Conservation (phyloP, 2,113 vertebrate genomes). For the Dipodomys merriami region DNA sequence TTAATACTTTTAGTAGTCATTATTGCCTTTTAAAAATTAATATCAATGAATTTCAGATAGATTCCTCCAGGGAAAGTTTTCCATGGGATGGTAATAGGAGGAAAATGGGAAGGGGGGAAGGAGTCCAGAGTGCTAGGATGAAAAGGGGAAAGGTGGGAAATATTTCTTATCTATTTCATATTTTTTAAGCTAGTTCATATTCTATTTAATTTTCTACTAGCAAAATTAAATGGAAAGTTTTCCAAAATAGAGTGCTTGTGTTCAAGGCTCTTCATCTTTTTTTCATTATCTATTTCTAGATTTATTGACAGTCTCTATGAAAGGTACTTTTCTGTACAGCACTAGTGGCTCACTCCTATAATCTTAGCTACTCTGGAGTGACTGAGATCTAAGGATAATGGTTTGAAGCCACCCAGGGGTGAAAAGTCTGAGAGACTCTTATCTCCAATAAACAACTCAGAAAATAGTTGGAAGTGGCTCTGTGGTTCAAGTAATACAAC, state of each 20-base stretch:
- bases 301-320: too few species aligned
- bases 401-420: too few species aligned
- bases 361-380: too few species aligned
- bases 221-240: neutral
- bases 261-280: neutral
- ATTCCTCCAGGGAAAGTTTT: constrained; percentile 43
- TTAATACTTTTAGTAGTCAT: constrained; percentile 62
- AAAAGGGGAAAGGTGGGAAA: fast-evolving
- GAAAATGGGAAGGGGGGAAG: neutral
- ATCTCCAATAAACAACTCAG: too few species aligned
- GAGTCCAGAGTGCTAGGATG: neutral
- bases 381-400: too few species aligned
- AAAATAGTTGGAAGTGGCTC: too few species aligned
- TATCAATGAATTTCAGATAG: constrained; percentile 57
- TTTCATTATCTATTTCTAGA: neutral
- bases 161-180: neutral
- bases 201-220: neutral
- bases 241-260: neutral
- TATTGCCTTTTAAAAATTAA: constrained; percentile 70
- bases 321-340: neutral
- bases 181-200: neutral
- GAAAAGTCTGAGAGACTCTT: too few species aligned
- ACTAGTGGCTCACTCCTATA: too few species aligned
- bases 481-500: too few species aligned
- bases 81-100: neutral